Percentiles rank a stretch among this genome's conserved stretches.
These are phyloP conservation scores for Drosophila colorata DNA, from an alignment of 2,888 invertebrate species.

Conservation along the genomic window DNA sequence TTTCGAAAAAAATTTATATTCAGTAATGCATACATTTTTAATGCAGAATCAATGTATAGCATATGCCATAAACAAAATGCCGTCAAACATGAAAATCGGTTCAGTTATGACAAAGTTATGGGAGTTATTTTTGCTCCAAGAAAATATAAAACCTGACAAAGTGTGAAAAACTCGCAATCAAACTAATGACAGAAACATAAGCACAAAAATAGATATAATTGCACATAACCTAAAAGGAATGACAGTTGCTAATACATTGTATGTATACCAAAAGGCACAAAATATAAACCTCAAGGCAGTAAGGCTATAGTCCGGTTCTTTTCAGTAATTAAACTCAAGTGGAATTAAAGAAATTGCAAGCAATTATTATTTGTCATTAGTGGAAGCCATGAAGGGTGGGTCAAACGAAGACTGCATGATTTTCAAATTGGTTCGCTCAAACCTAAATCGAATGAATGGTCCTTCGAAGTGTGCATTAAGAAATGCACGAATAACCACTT, in stretches of 20 bases:
- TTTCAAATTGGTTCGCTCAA: conserved; percentile 32
- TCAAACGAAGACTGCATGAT: conserved; percentile 25
- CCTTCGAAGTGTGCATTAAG: conserved; percentile 55
- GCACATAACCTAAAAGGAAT: neutral
- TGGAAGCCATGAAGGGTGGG: conserved; percentile 22
- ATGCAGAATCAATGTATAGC: too few species aligned
- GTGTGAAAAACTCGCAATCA: neutral
- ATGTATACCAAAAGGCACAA: neutral
- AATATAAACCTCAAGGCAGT: conserved; percentile 18
- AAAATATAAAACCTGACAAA: neutral
- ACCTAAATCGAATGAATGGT: conserved; percentile 41
- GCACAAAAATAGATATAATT: neutral
- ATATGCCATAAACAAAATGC: too few species aligned
- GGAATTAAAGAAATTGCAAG: conserved; percentile 74
- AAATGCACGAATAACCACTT: conserved; percentile 72
- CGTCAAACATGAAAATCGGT: too few species aligned
- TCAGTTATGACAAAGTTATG: too few species aligned
- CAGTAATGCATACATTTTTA: too few species aligned
- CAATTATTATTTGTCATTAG: conserved; percentile 77
- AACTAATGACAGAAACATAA: neutral
- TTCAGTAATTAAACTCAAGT: conserved; percentile 72
- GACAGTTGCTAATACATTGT: too few species aligned
- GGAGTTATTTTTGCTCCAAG: neutral
- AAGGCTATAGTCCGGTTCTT: conserved; percentile 14
- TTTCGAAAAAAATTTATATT: too few species aligned